These are phyloP conservation scores for Rhogogaster chlorosoma DNA, from an alignment of 2,888 invertebrate genomes.

Conservation along the genomic window DNA sequence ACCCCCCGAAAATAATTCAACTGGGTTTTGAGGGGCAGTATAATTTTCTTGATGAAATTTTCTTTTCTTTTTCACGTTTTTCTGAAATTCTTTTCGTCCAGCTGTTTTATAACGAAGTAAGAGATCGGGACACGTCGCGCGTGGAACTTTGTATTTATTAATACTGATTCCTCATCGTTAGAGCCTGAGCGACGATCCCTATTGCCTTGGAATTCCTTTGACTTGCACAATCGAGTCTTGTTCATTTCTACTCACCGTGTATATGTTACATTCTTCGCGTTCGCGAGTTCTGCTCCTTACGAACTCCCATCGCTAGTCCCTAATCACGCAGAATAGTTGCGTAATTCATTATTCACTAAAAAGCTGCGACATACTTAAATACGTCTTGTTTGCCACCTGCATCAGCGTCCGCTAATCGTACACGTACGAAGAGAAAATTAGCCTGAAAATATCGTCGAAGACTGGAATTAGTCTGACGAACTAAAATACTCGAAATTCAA, in stretches of 20 bases:
- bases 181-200: slow-evolving; percentile 34
- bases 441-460: not conserved
- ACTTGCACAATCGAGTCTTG: slow-evolving; percentile 34
- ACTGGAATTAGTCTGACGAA: not conserved
- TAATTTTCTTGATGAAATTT: not conserved
- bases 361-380: not conserved
- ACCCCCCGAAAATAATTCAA: not conserved
- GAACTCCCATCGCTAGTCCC: not conserved
- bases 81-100: not conserved
- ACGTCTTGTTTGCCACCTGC: not conserved
- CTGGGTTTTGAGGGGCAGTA: not conserved
- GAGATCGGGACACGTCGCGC: not conserved
- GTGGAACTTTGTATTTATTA: slow-evolving; percentile 9
- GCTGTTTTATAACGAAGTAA: not conserved
- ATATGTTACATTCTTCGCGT: not conserved
- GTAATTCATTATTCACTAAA: not conserved
- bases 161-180: slow-evolving; percentile 30
- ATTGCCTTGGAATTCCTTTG: slow-evolving; percentile 46
- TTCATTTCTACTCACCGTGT: slow-evolving; percentile 5
- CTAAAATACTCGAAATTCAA: not conserved
- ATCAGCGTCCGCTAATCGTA: not conserved
- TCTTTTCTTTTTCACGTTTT: not conserved
- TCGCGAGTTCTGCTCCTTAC: not conserved
- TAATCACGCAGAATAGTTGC: not conserved
- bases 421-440: not conserved